A percentile compares a stretch with the other conserved stretches of the same genome.
Conservation (phyloP, 2,888 invertebrate species). For the Unio delphinus region DNA sequence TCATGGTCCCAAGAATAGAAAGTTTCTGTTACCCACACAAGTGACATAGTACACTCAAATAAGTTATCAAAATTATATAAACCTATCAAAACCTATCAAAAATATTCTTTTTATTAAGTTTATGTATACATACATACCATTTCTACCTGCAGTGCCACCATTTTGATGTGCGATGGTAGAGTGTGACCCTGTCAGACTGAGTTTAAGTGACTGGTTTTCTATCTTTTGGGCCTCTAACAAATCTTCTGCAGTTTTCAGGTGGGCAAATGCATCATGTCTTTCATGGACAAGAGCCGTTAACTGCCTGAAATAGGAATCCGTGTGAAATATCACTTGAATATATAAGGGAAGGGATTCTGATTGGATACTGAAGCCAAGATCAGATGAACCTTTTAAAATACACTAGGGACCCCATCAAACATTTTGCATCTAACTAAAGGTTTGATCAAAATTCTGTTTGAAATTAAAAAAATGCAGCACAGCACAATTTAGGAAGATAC, state of each 20-base stretch:
- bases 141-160: constrained; percentile 26
- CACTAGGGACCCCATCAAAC: too few relatives aligned
- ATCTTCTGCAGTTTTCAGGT: constrained; percentile 60
- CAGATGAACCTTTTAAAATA: too few relatives aligned
- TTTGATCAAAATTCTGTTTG: not conserved
- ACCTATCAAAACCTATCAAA: too few relatives aligned
- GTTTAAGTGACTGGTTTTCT: constrained; percentile 58
- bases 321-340: too few relatives aligned
- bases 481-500: not conserved
- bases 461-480: not conserved
- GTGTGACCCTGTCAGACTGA: constrained; percentile 26
- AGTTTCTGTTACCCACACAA: too few relatives aligned
- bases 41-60: too few relatives aligned
- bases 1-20: too few relatives aligned
- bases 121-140: not conserved
- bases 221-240: constrained; percentile 54
- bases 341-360: too few relatives aligned
- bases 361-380: too few relatives aligned
- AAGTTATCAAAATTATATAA: too few relatives aligned
- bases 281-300: constrained; percentile 53
- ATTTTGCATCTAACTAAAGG: not conserved
- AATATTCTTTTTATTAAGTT: too few relatives aligned
- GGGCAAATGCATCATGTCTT: constrained; percentile 57
- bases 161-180: not conserved
- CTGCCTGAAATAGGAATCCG: constrained; percentile 39